Conservation (phyloP, 2,888 invertebrate genomes). For the Oligia fasciuncula region DNA sequence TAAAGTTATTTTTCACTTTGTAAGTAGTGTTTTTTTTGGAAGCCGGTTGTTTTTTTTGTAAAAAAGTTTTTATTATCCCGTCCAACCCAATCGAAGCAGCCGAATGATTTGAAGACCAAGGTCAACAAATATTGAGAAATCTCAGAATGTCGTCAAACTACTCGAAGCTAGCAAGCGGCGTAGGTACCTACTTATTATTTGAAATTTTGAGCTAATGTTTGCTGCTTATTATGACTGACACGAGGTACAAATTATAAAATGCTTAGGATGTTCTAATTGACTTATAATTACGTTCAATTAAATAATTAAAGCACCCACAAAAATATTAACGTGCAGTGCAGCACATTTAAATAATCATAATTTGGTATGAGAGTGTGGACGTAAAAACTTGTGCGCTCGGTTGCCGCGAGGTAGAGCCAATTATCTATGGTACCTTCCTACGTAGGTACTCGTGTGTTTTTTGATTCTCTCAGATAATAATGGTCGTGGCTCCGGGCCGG, state of each 20-base stretch:
- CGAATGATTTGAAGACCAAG: conserved; percentile 6
- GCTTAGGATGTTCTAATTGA: conserved; percentile 46
- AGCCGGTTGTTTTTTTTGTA: no score
- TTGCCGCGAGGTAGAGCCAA: conserved; percentile 68
- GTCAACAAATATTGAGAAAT: conserved; percentile 26
- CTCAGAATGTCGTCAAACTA: conserved; percentile 32
- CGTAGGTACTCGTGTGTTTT: conserved; percentile 68
- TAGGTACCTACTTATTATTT: background rate
- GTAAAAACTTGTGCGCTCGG: conserved; percentile 54
- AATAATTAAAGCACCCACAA: conserved; percentile 35
- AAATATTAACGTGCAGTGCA: conserved; percentile 20
- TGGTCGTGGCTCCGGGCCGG: conserved; percentile 69
- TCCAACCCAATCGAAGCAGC: background rate
- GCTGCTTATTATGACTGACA: conserved; percentile 11
- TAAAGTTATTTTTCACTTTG: no score
- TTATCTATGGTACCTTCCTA: conserved; percentile 69
- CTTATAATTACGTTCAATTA: conserved; percentile 47
- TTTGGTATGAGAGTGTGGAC: conserved; percentile 36
- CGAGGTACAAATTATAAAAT: conserved; percentile 6
- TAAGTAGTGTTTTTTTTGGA: no score
- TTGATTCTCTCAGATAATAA: conserved; percentile 75
- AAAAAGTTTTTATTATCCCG: no score
- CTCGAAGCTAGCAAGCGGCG: background rate
- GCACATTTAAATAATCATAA: conserved; percentile 54
- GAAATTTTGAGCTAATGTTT: conserved; percentile 8